Evolutionary conservation across 2,113 vertebrate genomes (phyloP).

Genomic region (Hylia prasina): DNA sequence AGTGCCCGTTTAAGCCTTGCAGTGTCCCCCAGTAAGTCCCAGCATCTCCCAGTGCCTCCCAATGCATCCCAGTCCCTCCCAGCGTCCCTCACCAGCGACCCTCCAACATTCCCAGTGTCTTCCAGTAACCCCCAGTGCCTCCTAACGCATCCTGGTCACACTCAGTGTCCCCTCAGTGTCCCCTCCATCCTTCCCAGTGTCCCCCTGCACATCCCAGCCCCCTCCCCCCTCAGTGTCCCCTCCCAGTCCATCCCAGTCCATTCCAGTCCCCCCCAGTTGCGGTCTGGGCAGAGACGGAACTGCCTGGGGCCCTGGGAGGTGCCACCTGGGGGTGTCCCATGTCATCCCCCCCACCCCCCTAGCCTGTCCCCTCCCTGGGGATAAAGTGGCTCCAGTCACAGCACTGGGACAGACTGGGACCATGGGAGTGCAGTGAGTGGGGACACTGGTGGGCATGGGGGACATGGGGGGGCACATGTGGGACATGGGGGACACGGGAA

Average conservation of each 20-base stretch:
- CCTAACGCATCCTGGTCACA: not conserved
- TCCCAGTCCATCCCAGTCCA: not conserved
- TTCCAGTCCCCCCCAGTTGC: not conserved
- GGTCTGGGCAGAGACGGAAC: not conserved
- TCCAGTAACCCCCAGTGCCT: not conserved
- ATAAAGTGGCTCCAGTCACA: not conserved
- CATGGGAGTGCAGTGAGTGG: not conserved
- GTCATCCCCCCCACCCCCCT: not conserved
- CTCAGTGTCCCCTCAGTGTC: too few relatives aligned
- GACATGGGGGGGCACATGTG: not conserved
- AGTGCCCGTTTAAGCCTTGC: not conserved
- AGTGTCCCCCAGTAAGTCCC: not conserved
- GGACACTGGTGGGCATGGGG: not conserved
- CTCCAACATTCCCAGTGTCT: not conserved
- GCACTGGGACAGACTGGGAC: not conserved
- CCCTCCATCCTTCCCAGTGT: not conserved
- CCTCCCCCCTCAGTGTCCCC: not conserved
- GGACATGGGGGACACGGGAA: not conserved
- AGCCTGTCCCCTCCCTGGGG: not conserved
- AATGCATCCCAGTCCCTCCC: not conserved
- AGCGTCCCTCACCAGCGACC: not conserved
- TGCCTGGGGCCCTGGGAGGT: not conserved
- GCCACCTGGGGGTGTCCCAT: not conserved
- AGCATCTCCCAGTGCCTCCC: not conserved
- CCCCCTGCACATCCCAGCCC: not conserved